Percentiles rank a stretch among this genome's conserved stretches.
phyloP scores from a whole-genome alignment of 2,113 vertebrate species.

The Heloderma charlesbogerti region DNA sequence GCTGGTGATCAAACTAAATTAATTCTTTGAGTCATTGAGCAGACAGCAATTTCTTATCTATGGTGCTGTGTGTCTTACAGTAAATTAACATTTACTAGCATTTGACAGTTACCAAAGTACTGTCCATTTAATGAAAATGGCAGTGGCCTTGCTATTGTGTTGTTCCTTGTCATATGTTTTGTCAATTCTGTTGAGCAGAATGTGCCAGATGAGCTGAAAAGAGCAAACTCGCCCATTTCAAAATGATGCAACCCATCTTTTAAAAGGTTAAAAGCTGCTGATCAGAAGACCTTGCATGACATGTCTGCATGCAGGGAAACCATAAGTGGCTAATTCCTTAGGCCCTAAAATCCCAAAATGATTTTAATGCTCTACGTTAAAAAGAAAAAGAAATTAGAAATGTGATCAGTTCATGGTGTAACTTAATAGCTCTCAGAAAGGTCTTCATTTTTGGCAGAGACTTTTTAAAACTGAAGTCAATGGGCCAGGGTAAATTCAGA shows the following conservation, averaged over 20 bases:
- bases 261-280: not conserved
- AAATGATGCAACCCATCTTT: not conserved
- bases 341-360: constrained; percentile 14
- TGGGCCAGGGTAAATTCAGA: not conserved
- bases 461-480: not conserved
- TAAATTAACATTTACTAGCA: constrained; percentile 16
- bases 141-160: not conserved
- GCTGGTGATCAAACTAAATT: not conserved
- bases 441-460: not conserved
- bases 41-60: not conserved
- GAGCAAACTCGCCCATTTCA: not conserved
- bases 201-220: constrained; percentile 18
- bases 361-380: constrained; percentile 7
- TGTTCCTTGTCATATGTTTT: not conserved
- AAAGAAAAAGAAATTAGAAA: constrained; percentile 23
- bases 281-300: accelerated
- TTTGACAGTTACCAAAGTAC: not conserved
- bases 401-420: constrained; percentile 6
- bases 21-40: not conserved
- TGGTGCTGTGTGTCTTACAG: not conserved
- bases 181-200: not conserved
- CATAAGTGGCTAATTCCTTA: constrained; percentile 13
- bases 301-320: constrained; percentile 33
- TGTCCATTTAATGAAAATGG: not conserved
- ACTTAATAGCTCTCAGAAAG: constrained; percentile 32